Conservation (phyloP, 2,888 invertebrate genomes). For the Malacosoma neustria region DNA sequence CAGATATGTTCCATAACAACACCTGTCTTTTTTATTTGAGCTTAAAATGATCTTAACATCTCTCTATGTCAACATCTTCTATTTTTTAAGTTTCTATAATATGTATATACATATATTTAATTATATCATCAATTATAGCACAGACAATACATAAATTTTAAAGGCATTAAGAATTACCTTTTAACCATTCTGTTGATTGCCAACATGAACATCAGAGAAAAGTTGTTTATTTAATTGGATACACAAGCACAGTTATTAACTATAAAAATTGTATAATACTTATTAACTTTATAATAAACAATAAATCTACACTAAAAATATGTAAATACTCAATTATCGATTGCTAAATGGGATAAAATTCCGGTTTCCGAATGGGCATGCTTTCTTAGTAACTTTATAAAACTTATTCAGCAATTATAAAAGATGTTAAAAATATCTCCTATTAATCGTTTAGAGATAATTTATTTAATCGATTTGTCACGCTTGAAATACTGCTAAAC, state of each 20-base stretch:
- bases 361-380: constrained; percentile 2
- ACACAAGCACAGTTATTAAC: background rate
- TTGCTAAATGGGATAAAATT: constrained; percentile 1
- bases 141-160: no score
- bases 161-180: no score
- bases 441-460: background rate
- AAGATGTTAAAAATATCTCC: background rate
- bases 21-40: no score
- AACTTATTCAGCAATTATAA: constrained; percentile 1
- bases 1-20: no score
- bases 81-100: no score
- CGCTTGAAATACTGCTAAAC: constrained; percentile 6
- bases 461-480: constrained; percentile 12
- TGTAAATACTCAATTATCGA: constrained; percentile 3
- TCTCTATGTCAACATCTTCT: no score
- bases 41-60: no score
- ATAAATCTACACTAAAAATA: constrained; percentile 1
- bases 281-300: constrained; percentile 5
- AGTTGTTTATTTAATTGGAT: background rate
- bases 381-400: constrained; percentile 2
- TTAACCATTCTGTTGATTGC: background rate
- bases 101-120: no score
- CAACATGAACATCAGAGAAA: background rate
- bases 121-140: no score
- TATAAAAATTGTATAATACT: constrained; percentile 1